Evolutionary conservation across 2,797 vertebrate species (phyloP), one percentile per base, ranked within the genome.

Genomic region (Phoebastria nigripes): DNA sequence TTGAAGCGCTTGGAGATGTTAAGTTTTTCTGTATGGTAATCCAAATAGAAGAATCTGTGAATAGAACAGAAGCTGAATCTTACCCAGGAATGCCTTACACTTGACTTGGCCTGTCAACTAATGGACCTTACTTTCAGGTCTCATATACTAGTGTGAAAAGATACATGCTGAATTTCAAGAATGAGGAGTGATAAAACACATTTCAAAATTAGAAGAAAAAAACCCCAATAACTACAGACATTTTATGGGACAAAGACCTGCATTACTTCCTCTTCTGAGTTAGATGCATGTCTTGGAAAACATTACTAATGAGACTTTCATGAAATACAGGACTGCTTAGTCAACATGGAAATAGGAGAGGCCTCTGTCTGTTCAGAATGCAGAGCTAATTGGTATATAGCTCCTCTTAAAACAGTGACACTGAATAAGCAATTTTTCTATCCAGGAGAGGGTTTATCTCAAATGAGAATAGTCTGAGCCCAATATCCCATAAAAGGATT

Each of bases 141-240:
- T 65, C 18, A 7, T 26, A 26, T 44, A 8, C 41, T 54, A 35
- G 29, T 35, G 25, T 41, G 46, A 31, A 46, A 78, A 72, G 33
- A 28, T 39, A 22, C 2, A 7, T 8, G 14, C 9, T 59, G 54
- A 66, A 85, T 59, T 66, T 79, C 20, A 84, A 35, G 46, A 71
- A n/a, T 42, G 42, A 83, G 21, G 56, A 82, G 44, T 26, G 58
- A 41, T 78, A 84, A 84, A 84, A 58, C 33, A 58, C 42, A 18
- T 24, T 65, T 46, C 39, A 84, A 35, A 72, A 79, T 46, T 15
- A 54, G 39, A 66, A 79, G 37, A 5, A 29, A 59, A 59, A 73
- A 26, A 11, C 0, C 2, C 5, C 49, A 61, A 3, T 58, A 59
- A 65, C 35, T 52, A 15, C n/a, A 28, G 20, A 55, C 4, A 33